Evolutionary conservation across 1,140 invertebrate genomes (phyloP), one percentile per base, ranked within the genome.

Genomic region (Liolophura sinensis): DNA sequence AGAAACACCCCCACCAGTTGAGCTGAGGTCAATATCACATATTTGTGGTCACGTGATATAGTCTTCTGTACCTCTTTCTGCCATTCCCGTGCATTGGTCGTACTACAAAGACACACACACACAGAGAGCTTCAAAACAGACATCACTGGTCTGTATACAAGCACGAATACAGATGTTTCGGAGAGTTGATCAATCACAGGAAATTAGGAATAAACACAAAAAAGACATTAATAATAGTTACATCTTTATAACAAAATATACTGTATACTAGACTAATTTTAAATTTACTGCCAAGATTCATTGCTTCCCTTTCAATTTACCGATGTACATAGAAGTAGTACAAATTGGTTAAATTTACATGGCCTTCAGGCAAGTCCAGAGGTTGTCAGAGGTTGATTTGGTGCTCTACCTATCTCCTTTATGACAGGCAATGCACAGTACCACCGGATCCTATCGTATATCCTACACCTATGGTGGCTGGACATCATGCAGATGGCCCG

Each of bases 1-100:
- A 99, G 87, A 78, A 97, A 98, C 24, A 99, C 96, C 12, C 98
- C 98, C 58, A 99, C 98, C 55, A 99, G 85, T 83, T 99, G 98
- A 70, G 97, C 93, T 82, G 94, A 96, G 1, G 94, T 97, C 0
- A 99, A 85, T 46, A 98, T 85, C 31, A 96, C 92, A 81, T 98
- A 99, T 67, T 93, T 91, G 70, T 89, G 88, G 85, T 97, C 93
- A 73, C 93, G 85, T 9, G 92, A 96, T 62, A 98, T 87, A 27
- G 95, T 91, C 85, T 96, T 97, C 79, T 96, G 92, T 50, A 99
- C 86, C 85, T 98, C 95, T 73, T 93, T 92, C 67, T 93, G 93
- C 97, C 97, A 99, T 57, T 93, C 90, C 85, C 92, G 93, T 48
- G 97, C 94, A 88, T 99, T 99, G 71, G 97, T 95, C 6, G 93